Evolutionary conservation across 37 sponge, comb jelly and placozoan species (phyloP).

Genomic region (Amphimedon queenslandica): DNA sequence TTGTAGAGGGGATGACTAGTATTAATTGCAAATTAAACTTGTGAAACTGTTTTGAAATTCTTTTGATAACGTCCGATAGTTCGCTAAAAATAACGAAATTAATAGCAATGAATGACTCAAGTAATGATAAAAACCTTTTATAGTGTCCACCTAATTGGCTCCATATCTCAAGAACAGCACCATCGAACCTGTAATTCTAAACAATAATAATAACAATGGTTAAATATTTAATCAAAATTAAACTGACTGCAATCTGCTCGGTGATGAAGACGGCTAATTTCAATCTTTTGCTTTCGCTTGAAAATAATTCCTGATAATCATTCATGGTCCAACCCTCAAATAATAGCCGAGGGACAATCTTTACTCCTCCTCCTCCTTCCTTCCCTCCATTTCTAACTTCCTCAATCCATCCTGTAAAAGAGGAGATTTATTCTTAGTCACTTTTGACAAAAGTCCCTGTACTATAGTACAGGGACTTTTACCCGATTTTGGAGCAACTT

Average conservation of each 20-base stretch:
- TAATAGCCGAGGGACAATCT: constrained; percentile 84
- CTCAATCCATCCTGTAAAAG: constrained; percentile 73
- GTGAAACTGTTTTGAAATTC: constrained; percentile 49
- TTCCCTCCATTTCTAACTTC: constrained; percentile 53
- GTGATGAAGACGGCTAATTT: constrained; percentile 33
- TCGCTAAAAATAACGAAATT: constrained; percentile 41
- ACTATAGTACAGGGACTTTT: too few relatives aligned
- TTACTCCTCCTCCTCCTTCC: constrained; percentile 25
- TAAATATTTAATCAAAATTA: not conserved
- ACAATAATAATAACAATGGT: not conserved
- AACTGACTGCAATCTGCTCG: constrained; percentile 38
- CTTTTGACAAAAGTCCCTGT: too few relatives aligned
- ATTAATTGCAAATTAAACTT: constrained; percentile 32
- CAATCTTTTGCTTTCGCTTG: constrained; percentile 21
- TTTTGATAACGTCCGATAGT: constrained; percentile 39
- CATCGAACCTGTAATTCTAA: constrained; percentile 72
- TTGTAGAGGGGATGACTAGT: constrained; percentile 76
- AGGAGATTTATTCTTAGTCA: not conserved
- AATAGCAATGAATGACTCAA: not conserved
- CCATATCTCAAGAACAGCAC: constrained; percentile 96
- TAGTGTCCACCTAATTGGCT: constrained; percentile 83
- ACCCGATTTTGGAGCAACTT: not conserved
- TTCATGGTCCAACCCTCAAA: constrained; percentile 87
- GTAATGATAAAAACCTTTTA: constrained; percentile 31
- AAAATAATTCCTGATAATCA: constrained; percentile 62